Evolutionary conservation across 2,888 invertebrate genomes (phyloP).

Genomic region (Ctenicera cuprea): DNA sequence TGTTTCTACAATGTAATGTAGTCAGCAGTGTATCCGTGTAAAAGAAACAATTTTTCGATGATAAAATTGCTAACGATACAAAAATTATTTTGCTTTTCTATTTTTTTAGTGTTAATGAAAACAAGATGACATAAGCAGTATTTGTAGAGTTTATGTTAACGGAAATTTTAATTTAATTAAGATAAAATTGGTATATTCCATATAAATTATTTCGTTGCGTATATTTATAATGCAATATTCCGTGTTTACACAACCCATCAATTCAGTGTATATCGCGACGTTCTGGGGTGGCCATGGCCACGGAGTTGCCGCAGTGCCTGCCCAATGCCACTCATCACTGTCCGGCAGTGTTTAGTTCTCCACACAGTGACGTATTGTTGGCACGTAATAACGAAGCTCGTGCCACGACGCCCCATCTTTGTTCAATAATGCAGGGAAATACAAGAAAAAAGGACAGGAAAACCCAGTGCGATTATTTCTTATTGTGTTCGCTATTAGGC

Average conservation of each 20-base stretch:
- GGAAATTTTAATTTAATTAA: too few relatives aligned
- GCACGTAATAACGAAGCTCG: constrained; percentile 61
- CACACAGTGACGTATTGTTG: constrained; percentile 61
- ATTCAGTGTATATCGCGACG: constrained; percentile 29
- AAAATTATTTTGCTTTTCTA: too few relatives aligned
- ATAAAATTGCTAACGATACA: too few relatives aligned
- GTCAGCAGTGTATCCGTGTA: too few relatives aligned
- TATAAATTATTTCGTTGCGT: neutral
- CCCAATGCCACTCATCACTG: constrained; percentile 62
- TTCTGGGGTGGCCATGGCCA: constrained; percentile 36
- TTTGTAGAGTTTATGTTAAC: too few relatives aligned
- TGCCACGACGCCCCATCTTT: constrained; percentile 48
- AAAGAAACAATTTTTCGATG: too few relatives aligned
- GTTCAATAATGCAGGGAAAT: constrained; percentile 34
- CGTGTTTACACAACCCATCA: constrained; percentile 29
- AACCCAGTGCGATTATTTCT: constrained; percentile 60
- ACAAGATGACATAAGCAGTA: too few relatives aligned
- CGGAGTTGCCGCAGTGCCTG: constrained; percentile 58
- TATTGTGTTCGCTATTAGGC: constrained; percentile 60
- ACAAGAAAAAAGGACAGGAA: constrained; percentile 55
- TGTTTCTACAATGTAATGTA: too few relatives aligned
- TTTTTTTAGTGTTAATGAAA: too few relatives aligned
- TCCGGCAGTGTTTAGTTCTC: constrained; percentile 61
- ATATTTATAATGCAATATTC: constrained; percentile 20
- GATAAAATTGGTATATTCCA: neutral